Conservation (phyloP, 23 tunicate species). For the Phallusia fumigata region DNA sequence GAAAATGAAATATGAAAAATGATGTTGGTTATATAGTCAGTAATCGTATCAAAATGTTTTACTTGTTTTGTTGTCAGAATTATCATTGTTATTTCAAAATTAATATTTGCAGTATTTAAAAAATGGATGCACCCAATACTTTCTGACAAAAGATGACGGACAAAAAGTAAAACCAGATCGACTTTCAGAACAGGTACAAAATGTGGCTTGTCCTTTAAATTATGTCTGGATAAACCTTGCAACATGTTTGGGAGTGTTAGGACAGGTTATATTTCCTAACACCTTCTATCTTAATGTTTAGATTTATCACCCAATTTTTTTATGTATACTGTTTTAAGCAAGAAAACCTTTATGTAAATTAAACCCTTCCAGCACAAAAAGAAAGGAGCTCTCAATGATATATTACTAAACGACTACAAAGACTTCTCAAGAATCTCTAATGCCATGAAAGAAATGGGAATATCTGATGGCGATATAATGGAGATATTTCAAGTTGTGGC, state of each 20-base stretch:
- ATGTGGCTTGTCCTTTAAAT: no score
- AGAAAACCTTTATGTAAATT: no score
- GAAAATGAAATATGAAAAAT: no score
- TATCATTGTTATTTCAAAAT: not conserved
- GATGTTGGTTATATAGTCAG: no score
- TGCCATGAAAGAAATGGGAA: slow-evolving; percentile 86
- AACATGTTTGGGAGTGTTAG: no score
- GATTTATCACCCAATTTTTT: no score
- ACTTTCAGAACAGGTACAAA: slow-evolving; percentile 42
- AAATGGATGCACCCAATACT: slow-evolving; percentile 72
- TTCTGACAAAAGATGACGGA: slow-evolving; percentile 36
- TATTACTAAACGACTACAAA: slow-evolving; percentile 69
- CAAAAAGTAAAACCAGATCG: slow-evolving; percentile 57
- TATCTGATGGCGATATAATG: slow-evolving; percentile 52
- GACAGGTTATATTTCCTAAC: no score
- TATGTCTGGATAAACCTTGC: no score
- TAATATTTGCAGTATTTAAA: slow-evolving; percentile 63
- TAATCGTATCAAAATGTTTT: no score
- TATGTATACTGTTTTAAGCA: no score
- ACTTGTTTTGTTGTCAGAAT: not conserved
- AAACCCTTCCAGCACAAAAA: slow-evolving; percentile 50
- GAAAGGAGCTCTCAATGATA: slow-evolving; percentile 66
- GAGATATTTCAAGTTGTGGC: slow-evolving; percentile 84
- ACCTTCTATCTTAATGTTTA: no score
- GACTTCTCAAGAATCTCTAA: slow-evolving; percentile 49